These are phyloP conservation scores for Caerostris darwini DNA, from an alignment of 1,140 invertebrate species.

Conservation along the genomic window DNA sequence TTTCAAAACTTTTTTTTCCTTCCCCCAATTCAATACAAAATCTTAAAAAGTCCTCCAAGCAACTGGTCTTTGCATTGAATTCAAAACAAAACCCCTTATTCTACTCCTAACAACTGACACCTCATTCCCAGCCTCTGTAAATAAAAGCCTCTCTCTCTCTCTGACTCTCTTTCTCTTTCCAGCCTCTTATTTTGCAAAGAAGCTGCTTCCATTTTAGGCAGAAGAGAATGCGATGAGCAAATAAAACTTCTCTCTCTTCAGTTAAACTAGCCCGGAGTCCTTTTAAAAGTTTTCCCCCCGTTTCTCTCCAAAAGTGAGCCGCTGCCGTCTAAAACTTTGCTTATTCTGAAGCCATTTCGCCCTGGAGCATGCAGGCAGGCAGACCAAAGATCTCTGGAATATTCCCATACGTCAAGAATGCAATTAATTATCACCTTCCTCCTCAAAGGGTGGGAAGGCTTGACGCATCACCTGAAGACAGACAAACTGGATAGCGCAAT, in stretches of 20 bases:
- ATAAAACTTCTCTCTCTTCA: constrained; percentile 43
- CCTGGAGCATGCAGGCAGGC: constrained; percentile 7
- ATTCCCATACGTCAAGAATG: constrained; percentile 60
- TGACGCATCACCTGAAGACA: constrained; percentile 65
- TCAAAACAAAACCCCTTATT: constrained; percentile 39
- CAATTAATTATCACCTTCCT: constrained; percentile 72
- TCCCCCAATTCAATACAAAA: not conserved
- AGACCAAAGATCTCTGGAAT: constrained; percentile 39
- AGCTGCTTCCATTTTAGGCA: not conserved
- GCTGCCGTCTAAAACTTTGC: constrained; percentile 46
- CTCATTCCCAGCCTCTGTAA: not conserved
- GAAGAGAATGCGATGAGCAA: constrained; percentile 42
- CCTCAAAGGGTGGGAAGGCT: not conserved
- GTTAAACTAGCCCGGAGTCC: constrained; percentile 59
- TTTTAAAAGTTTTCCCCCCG: constrained; percentile 50
- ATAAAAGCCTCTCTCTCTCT: not conserved
- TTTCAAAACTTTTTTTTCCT: constrained; percentile 10
- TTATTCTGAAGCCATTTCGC: constrained; percentile 34
- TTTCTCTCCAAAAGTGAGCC: not conserved
- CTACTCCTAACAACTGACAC: constrained; percentile 22
- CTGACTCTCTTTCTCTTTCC: not conserved
- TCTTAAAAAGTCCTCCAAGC: constrained; percentile 7
- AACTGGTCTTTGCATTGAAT: not conserved
- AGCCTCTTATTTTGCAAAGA: constrained; percentile 38
- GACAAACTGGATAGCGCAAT: constrained; percentile 43